phyloP scores from a whole-genome alignment of 2,113 vertebrate species.

The Halcyon malimbica region DNA sequence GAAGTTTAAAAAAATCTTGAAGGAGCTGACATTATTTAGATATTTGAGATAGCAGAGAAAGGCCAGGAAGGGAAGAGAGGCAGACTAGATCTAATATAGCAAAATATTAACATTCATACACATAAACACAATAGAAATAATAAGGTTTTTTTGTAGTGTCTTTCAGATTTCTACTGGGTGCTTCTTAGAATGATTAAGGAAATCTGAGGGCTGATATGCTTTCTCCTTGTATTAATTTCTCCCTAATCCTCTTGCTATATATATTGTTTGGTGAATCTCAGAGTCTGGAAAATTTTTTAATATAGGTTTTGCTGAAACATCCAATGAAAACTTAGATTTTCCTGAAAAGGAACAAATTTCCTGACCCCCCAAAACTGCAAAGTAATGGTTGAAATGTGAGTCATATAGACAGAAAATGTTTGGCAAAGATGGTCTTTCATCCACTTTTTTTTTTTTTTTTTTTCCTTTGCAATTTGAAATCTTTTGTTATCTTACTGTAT shows the following conservation, averaged over 20 bases:
- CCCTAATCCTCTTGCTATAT: background rate
- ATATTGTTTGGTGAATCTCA: background rate
- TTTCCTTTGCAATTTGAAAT: background rate
- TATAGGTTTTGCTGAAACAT: background rate
- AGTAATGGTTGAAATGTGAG: background rate
- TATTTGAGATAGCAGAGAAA: background rate
- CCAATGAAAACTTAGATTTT: background rate
- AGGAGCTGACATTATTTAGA: background rate
- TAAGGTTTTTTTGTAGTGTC: background rate
- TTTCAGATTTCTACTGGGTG: background rate
- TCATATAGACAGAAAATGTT: background rate
- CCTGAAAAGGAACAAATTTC: background rate
- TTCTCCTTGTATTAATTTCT: background rate
- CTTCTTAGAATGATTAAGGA: background rate
- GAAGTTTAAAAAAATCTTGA: background rate
- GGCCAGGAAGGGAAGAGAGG: background rate
- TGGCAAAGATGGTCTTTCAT: background rate
- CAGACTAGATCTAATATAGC: background rate
- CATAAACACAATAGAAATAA: background rate
- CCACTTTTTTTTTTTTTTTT: fast-evolving
- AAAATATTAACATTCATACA: background rate
- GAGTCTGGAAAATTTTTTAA: background rate
- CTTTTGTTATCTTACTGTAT: background rate
- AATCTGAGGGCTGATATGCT: background rate
- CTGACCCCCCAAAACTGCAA: background rate